Evolutionary conservation across 2,797 vertebrate species (phyloP).

Genomic region (Masticophis lateralis): DNA sequence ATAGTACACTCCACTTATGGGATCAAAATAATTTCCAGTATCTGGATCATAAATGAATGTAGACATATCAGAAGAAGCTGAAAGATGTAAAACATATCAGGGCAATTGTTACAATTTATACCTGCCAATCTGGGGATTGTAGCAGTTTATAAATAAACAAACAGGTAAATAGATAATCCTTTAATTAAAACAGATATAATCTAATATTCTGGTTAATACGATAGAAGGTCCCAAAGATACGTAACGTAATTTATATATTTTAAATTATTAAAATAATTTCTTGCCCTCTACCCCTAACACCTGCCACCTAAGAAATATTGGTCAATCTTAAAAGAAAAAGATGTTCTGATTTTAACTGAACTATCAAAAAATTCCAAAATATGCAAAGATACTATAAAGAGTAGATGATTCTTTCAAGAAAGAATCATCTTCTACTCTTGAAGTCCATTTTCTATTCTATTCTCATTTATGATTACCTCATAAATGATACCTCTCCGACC

Average conservation of each 20-base stretch:
- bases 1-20: constrained; percentile 90
- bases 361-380: background rate
- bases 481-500: too few species aligned
- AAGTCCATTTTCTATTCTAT: background rate
- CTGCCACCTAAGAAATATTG: background rate
- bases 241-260: background rate
- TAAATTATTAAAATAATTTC: background rate
- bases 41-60: constrained; percentile 93
- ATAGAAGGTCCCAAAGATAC: background rate
- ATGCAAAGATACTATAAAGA: background rate
- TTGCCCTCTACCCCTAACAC: too few species aligned
- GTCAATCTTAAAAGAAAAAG: background rate
- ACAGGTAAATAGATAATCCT: background rate
- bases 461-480: background rate
- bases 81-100: constrained; percentile 41
- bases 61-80: constrained; percentile 85
- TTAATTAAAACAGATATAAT: background rate
- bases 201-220: background rate
- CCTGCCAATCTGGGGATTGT: background rate
- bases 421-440: background rate
- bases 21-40: constrained; percentile 95
- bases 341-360: background rate
- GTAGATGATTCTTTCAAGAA: background rate
- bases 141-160: background rate
- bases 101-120: constrained; percentile 20